A percentile compares a stretch with the other conserved stretches of the same genome.
Conservation (phyloP, 1,140 invertebrate species). For the Archivesica marissinica region DNA sequence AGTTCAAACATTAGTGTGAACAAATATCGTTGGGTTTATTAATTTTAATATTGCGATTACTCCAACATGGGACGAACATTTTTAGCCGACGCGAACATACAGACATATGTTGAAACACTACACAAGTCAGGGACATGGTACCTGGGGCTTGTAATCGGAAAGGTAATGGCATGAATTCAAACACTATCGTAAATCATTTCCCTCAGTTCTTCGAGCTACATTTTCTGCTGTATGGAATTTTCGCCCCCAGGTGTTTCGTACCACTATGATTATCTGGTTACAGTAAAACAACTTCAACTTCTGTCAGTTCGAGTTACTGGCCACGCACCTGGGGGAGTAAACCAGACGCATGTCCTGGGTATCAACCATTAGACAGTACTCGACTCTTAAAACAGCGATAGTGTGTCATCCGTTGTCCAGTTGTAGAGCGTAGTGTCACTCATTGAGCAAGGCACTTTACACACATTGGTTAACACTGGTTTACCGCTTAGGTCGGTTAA, state of each 20-base stretch:
- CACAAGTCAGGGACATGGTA: conserved; percentile 70
- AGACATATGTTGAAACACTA: conserved; percentile 73
- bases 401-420: too few species aligned
- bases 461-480: too few species aligned
- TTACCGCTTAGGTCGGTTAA: too few species aligned
- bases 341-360: too few species aligned
- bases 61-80: conserved; percentile 77
- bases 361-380: too few species aligned
- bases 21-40: neutral
- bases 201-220: neutral
- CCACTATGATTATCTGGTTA: neutral
- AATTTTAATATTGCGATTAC: conserved; percentile 35
- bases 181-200: too few species aligned
- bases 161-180: conserved; percentile 69
- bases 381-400: too few species aligned
- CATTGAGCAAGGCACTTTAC: too few species aligned
- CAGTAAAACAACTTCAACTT: too few species aligned
- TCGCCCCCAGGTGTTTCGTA: conserved; percentile 1
- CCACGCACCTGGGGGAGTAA: too few species aligned
- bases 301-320: too few species aligned
- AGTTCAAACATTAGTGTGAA: neutral
- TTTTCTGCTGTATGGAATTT: neutral
- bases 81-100: conserved; percentile 73
- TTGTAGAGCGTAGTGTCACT: too few species aligned
- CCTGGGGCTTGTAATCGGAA: conserved; percentile 77